Percentiles rank a stretch among this genome's conserved stretches.
Conservation (phyloP, 2,888 invertebrate genomes). For the Busseola fusca region DNA sequence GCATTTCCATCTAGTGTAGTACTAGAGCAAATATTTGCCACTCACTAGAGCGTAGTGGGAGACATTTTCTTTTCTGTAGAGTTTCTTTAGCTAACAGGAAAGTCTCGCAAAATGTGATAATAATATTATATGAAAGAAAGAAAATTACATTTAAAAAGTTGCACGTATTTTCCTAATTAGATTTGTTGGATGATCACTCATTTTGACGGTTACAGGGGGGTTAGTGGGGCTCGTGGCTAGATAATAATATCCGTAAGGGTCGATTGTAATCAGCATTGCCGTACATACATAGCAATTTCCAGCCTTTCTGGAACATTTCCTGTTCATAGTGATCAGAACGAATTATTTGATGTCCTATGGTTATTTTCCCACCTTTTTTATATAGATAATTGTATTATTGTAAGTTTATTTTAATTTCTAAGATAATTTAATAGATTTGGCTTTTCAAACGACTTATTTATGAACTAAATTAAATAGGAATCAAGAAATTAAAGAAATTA, state of each 20-base stretch:
- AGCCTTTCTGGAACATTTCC: background rate
- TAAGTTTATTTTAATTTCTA: background rate
- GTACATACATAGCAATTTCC: background rate
- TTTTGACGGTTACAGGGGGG: background rate
- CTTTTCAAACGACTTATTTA: background rate
- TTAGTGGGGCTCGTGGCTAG: background rate
- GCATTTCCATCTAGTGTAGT: conserved; percentile 49
- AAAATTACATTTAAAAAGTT: conserved; percentile 7
- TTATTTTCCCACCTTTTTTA: no score
- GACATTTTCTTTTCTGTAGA: conserved; percentile 40
- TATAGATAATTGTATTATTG: no score
- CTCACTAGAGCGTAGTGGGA: conserved; percentile 20
- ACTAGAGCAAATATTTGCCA: conserved; percentile 39
- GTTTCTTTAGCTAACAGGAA: conserved; percentile 25
- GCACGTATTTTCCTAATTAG: background rate
- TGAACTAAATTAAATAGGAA: background rate
- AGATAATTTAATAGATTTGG: background rate
- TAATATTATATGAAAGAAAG: background rate
- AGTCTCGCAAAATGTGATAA: conserved; percentile 7
- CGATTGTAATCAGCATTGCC: background rate
- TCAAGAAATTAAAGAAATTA: background rate
- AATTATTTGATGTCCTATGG: no score
- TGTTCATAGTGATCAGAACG: background rate
- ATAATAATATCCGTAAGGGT: background rate
- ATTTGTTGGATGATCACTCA: background rate